Base-by-base conservation (phyloP, 23 tunicate genomes). In the Halocynthia aurantium region DNA sequence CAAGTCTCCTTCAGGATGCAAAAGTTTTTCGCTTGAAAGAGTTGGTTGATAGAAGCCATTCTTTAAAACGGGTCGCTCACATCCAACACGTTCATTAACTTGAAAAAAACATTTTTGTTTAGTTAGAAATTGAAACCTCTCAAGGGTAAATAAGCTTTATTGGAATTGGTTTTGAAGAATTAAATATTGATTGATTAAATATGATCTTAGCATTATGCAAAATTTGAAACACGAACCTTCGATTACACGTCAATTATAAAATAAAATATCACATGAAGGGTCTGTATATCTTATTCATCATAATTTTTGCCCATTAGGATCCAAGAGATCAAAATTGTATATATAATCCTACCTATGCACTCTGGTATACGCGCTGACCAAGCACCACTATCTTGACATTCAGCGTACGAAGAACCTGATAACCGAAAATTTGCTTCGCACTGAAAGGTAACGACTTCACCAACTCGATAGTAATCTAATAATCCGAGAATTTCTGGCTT, bases 361-460 rank as follows among this genome's bases (percentile, higher is more conserved):
- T 15, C n/a, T 15, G 70, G 70, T 20, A 65, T 65, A 65, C 10
- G 10, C 31, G 22, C 70, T 9, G 19, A 20, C 78, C 78, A 74
- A 13, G 2, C n/a, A 19, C 50, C 56, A 12, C 40, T 10, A 8
- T 10, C 10, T 8, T 22, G 56, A 18, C 78, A 74, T 15, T 22
- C 56, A 8, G 62, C 62, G 5, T n/a, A 13, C 19, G 55, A 19
- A 15, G 21, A 19, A 12, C 78, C 78, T 0, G 56, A 22, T 19
- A 74, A 15, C 22, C 63, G 56, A n/a, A 54, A 54, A 54, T 64
- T 64, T 0, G 13, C 62, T 53, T 54, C 57, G 63, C 78, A 74
- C 13, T 54, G 56, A 44, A 74, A 74, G 10, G 62, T 51, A 8
- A 74, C 63, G 12, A 64, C 56, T 15, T 74, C 64, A 11, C 78